These are phyloP conservation scores for Oophaga sylvatica DNA, from an alignment of 2,797 vertebrate genomes.

Conservation along the genomic window DNA sequence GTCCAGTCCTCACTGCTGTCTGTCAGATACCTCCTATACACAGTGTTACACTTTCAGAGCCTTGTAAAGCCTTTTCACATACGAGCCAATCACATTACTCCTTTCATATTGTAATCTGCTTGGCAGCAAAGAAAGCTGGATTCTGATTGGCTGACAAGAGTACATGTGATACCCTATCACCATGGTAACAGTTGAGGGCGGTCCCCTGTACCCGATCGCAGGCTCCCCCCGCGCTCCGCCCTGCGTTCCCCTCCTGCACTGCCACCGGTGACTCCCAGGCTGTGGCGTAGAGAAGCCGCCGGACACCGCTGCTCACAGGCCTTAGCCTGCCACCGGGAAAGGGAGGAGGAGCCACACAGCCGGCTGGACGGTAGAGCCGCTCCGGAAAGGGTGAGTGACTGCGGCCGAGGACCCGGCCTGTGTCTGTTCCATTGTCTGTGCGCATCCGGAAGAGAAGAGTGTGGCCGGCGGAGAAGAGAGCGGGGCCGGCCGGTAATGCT, in stretches of 20 bases:
- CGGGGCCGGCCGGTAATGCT: not conserved
- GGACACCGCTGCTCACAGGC: not conserved
- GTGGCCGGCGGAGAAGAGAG: slow-evolving; percentile 1
- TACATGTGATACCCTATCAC: not conserved
- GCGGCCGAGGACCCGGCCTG: slow-evolving; percentile 27
- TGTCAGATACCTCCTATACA: not conserved
- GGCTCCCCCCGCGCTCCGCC: slow-evolving; percentile 3
- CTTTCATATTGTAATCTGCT: not conserved
- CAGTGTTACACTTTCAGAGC: not conserved
- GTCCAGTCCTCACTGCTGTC: not conserved
- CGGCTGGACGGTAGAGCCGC: slow-evolving; percentile 20
- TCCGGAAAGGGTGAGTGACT: slow-evolving; percentile 64
- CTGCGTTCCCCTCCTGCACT: not conserved
- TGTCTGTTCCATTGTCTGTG: slow-evolving; percentile 20
- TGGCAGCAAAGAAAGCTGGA: not conserved
- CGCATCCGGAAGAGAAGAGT: not conserved
- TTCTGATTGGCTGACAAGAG: not conserved
- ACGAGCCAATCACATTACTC: not conserved
- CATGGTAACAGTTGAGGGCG: not conserved
- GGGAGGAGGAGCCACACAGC: not conserved
- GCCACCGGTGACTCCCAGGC: slow-evolving; percentile 58
- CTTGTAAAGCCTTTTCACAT: no score
- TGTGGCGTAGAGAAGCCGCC: slow-evolving; percentile 50
- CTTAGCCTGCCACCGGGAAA: no score
- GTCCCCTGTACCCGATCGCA: not conserved